A percentile compares a stretch with the other conserved stretches of the same genome.
Conservation (phyloP, 2,113 vertebrate genomes). For the Apodemus sylvaticus region DNA sequence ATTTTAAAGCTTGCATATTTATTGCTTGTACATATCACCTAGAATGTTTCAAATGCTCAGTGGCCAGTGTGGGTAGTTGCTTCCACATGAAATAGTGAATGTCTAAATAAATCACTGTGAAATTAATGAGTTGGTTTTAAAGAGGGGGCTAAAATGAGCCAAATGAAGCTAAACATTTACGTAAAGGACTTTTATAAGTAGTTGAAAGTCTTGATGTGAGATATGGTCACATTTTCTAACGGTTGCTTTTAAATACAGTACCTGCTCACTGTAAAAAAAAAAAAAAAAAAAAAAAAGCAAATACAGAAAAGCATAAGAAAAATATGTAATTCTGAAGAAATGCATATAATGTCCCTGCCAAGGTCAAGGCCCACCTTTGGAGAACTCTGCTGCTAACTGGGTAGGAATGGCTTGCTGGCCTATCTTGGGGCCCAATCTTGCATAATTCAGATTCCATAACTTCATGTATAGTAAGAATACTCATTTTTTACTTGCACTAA, state of each 20-base stretch:
- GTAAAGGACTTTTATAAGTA: background rate
- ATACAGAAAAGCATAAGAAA: background rate
- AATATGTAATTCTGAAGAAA: background rate
- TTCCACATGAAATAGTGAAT: background rate
- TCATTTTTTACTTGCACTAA: background rate
- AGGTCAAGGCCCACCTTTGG: background rate
- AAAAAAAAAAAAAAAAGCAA: background rate
- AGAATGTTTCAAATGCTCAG: background rate
- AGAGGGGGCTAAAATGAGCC: background rate
- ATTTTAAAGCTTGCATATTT: background rate
- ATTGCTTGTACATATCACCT: background rate
- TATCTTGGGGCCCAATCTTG: background rate
- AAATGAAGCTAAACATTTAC: background rate
- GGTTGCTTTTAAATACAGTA: slow-evolving; percentile 17
- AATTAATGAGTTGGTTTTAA: background rate
- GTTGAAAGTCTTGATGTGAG: background rate
- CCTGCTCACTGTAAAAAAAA: background rate
- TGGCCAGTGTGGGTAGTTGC: background rate
- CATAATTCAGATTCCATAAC: background rate
- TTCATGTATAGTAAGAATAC: background rate
- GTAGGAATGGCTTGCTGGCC: background rate
- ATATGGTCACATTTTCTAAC: background rate
- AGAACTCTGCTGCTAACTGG: background rate
- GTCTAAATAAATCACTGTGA: background rate
- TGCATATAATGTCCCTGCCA: background rate